Evolutionary conservation across 2,113 vertebrate species (phyloP), one percentile per base, ranked within the genome.

Genomic region (Chroicocephalus ridibundus): DNA sequence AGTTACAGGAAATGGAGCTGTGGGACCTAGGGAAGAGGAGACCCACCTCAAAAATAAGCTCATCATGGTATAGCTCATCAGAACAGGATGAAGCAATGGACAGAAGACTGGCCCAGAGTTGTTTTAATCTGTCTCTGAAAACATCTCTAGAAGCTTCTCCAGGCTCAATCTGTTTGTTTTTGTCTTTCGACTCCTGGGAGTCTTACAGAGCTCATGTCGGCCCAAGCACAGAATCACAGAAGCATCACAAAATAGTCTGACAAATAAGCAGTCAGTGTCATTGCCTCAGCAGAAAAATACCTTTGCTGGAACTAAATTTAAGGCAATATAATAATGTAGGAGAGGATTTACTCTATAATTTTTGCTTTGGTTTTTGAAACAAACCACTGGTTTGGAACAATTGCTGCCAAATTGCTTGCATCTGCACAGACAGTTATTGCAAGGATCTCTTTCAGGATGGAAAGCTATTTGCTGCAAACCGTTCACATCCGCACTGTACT

Each of bases 331-430:
- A 94, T 88, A 89, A 88, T 2, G 5, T 20, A 89, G 75, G 57
- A 87, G 61, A 85, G 60, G 16, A 85, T 90, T 82, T 87, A 91
- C 70, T 82, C 74, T 95, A 9, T 90, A 91, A 95, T 96, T 96
- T 96, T 86, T 94, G 78, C 66, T 76, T 94, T 84, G 31, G 69
- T 82, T 96, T 95, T 85, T 91, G 84, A 91, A 96, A 93, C 81
- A 94, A 96, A 93, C 82, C 92, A 96, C 62, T 95, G 84, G 84
- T 90, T 95, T 96, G 87, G 84, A 97, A 95, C 87, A 93, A 90
- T 65, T 93, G 81, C 84, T 87, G 91, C 87, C 72, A 91, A 93
- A 96, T 78, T 96, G 91, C 86, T 87, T 87, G 78, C 94, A 96
- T 93, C 82, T 93, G 94, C 84, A 79, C 42, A 87, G 81, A 31